phyloP scores from a whole-genome alignment of 2,797 vertebrate genomes.

The Acipenser ruthenus region DNA sequence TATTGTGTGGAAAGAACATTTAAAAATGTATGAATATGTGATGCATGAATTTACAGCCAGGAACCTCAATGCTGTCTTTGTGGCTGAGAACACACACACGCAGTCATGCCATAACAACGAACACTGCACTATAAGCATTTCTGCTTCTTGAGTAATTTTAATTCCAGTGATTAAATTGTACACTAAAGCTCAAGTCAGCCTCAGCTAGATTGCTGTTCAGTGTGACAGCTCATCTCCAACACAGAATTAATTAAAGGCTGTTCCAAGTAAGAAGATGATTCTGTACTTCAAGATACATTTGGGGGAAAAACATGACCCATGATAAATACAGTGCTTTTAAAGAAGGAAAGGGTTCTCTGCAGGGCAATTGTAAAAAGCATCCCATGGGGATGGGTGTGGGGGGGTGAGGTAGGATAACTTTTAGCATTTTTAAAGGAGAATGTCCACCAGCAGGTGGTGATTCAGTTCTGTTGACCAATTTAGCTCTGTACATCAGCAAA shows the following conservation, averaged over 20 bases:
- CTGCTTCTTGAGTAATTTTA: background rate
- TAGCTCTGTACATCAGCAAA: no score
- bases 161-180: background rate
- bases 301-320: conserved; percentile 6
- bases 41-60: no score
- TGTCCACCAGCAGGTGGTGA: no score
- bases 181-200: background rate
- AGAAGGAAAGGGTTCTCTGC: conserved; percentile 3
- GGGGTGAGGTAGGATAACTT: background rate
- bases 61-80: background rate
- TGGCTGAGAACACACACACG: background rate
- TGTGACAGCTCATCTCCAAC: background rate
- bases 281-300: conserved; percentile 11
- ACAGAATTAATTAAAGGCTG: conserved; percentile 11
- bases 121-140: background rate
- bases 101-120: background rate
- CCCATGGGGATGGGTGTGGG: background rate
- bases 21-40: no score
- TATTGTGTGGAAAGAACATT: no score
- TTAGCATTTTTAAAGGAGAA: background rate
- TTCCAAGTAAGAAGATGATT: conserved; percentile 5
- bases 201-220: background rate
- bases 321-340: conserved; percentile 5
- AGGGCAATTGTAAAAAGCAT: background rate
- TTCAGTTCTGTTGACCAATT: no score